phyloP scores from a whole-genome alignment of 2,888 invertebrate species.

The Holacanthella duospinosa region DNA sequence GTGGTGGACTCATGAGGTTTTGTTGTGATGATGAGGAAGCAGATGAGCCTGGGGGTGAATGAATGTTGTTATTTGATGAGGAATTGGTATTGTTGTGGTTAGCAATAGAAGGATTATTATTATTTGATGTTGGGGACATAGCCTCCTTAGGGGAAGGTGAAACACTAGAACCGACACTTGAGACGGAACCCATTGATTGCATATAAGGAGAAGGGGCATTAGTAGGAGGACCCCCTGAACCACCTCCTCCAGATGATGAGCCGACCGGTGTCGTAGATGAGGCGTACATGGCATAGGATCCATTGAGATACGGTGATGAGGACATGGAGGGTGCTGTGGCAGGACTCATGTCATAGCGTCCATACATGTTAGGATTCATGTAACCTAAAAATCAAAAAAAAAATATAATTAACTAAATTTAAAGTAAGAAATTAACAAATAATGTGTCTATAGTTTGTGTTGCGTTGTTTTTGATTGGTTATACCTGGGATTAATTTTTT shows the following conservation, averaged over 20 bases:
- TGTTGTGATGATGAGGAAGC: slow-evolving; percentile 38
- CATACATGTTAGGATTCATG: slow-evolving; percentile 49
- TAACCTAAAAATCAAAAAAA: slow-evolving; percentile 29
- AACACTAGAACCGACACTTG: slow-evolving; percentile 37
- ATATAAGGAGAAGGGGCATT: slow-evolving; percentile 28
- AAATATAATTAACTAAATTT: neutral
- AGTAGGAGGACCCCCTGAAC: slow-evolving; percentile 25
- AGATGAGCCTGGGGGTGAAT: slow-evolving; percentile 37
- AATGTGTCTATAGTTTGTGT: neutral
- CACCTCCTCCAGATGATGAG: slow-evolving; percentile 30
- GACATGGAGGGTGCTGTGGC: slow-evolving; percentile 51
- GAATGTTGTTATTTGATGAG: slow-evolving; percentile 53
- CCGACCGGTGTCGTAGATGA: slow-evolving; percentile 42
- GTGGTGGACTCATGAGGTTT: slow-evolving; percentile 43
- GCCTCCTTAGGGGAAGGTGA: slow-evolving; percentile 36
- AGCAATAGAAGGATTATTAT: slow-evolving; percentile 16
- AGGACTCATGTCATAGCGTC: slow-evolving; percentile 79
- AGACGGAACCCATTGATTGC: slow-evolving; percentile 35
- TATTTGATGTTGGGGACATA: slow-evolving; percentile 32
- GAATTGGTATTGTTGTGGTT: slow-evolving; percentile 12
- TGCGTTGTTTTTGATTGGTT: neutral
- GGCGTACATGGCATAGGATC: slow-evolving; percentile 61
- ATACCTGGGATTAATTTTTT: too few relatives aligned
- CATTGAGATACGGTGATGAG: slow-evolving; percentile 58
- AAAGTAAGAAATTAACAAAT: neutral